Percentiles rank a stretch among this genome's conserved stretches.
Conservation (phyloP, 2,113 vertebrate species). For the Microtus ochrogaster region DNA sequence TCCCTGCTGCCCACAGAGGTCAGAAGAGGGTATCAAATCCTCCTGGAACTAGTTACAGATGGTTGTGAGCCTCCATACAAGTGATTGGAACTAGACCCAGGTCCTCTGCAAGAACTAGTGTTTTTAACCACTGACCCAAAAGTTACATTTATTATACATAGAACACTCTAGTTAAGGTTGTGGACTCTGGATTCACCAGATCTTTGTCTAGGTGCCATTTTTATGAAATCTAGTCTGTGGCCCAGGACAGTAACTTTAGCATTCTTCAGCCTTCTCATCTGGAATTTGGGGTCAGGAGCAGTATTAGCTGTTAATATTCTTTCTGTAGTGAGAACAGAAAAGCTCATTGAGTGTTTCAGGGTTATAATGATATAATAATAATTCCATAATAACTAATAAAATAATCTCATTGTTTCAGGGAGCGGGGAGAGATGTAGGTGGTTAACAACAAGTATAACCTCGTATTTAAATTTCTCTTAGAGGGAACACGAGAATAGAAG, state of each 20-base stretch:
- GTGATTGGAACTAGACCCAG: background rate
- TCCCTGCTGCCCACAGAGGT: background rate
- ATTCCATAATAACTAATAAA: background rate
- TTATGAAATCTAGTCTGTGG: background rate
- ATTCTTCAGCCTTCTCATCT: background rate
- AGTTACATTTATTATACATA: background rate
- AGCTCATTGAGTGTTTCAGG: background rate
- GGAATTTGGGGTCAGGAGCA: background rate
- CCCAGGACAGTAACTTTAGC: background rate
- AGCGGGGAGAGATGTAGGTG: background rate
- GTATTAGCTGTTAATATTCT: background rate
- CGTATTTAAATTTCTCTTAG: constrained; percentile 82
- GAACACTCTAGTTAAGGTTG: background rate
- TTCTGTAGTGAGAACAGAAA: background rate
- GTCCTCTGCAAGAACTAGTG: background rate
- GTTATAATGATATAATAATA: background rate
- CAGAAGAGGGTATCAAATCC: background rate
- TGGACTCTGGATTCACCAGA: background rate
- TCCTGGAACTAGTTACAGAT: background rate
- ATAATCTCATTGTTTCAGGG: background rate
- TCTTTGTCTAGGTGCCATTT: background rate
- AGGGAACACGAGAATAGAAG: constrained; percentile 96
- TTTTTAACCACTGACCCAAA: background rate
- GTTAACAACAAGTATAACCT: constrained; percentile 31
- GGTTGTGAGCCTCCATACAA: background rate